Percentiles rank a stretch among this genome's conserved stretches.
Conservation (phyloP, 2,113 vertebrate species). For the Anarrhichthys ocellatus region DNA sequence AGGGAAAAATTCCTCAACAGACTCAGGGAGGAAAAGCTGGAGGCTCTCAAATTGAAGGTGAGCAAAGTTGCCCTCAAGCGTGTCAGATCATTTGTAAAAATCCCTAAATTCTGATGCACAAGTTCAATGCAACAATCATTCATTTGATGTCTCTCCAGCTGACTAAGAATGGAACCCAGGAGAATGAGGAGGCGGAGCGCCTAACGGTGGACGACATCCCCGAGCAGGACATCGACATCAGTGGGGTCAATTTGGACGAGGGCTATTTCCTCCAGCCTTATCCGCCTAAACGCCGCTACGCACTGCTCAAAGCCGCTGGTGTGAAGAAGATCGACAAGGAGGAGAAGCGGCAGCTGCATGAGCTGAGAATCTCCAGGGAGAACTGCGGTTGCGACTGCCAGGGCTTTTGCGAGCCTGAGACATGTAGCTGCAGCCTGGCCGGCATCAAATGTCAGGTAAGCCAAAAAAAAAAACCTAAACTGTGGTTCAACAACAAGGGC, state of each 20-base stretch:
- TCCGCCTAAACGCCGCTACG: constrained; percentile 87
- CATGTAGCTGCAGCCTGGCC: constrained; percentile 92
- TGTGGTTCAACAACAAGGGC: neutral
- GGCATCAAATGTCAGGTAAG: constrained; percentile 98
- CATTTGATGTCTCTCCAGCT: constrained; percentile 78
- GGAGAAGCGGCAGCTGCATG: constrained; percentile 93
- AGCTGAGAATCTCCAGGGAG: constrained; percentile 91
- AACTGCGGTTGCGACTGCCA: constrained; percentile 95
- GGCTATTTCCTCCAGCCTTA: constrained; percentile 92
- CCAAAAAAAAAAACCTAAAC: neutral
- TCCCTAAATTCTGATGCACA: neutral
- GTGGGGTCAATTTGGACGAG: constrained; percentile 84
- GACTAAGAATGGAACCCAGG: constrained; percentile 87
- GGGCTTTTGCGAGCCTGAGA: constrained; percentile 94
- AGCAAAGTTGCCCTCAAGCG: neutral
- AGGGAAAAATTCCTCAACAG: constrained; percentile 88
- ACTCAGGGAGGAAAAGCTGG: constrained; percentile 92
- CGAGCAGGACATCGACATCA: constrained; percentile 86
- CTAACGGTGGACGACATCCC: constrained; percentile 92
- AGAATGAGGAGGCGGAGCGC: constrained; percentile 87
- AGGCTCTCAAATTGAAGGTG: constrained; percentile 89
- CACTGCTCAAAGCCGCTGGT: constrained; percentile 89
- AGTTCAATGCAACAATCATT: neutral
- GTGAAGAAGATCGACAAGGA: constrained; percentile 95
- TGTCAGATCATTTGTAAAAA: neutral